Conservation (phyloP, 2,888 invertebrate genomes). For the Rhimphoctona megacephalus region DNA sequence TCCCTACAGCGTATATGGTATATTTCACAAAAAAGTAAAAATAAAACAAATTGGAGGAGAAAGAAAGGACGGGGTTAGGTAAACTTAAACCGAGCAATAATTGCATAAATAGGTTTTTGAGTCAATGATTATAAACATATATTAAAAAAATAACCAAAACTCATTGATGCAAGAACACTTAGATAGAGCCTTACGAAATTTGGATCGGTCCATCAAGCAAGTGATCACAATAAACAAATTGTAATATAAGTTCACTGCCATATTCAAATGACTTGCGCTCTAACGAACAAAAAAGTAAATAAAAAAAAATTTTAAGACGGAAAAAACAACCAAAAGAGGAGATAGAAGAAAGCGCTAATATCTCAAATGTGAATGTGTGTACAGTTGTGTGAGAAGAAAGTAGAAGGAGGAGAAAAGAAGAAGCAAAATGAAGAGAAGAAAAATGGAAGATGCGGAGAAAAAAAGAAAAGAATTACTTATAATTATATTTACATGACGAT, state of each 20-base stretch:
- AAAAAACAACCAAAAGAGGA: constrained; percentile 67
- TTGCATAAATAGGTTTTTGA: constrained; percentile 75
- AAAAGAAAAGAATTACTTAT: constrained; percentile 69
- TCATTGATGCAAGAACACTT: constrained; percentile 70
- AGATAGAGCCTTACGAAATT: constrained; percentile 78
- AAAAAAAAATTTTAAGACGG: constrained; percentile 49
- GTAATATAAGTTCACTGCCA: constrained; percentile 81
- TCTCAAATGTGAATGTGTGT: constrained; percentile 76
- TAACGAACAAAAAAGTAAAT: constrained; percentile 70
- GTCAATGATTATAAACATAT: constrained; percentile 72
- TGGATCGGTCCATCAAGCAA: constrained; percentile 78
- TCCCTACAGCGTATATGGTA: constrained; percentile 64
- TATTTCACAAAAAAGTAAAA: constrained; percentile 38
- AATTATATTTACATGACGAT: constrained; percentile 78
- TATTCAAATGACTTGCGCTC: constrained; percentile 80
- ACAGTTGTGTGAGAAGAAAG: constrained; percentile 77
- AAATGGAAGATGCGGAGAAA: constrained; percentile 11
- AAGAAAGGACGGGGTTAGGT: constrained; percentile 19
- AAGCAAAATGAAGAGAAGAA: not conserved
- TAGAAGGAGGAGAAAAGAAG: constrained; percentile 13
- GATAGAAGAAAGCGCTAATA: not conserved
- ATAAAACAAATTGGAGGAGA: not conserved
- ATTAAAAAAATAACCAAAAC: constrained; percentile 56
- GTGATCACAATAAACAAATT: constrained; percentile 78
- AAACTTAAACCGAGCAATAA: constrained; percentile 72